A percentile compares a stretch with the other conserved stretches of the same genome.
phyloP scores from a whole-genome alignment of 37 sponge, comb jelly and placozoan species.

The Cladorhizidae sp. region DNA sequence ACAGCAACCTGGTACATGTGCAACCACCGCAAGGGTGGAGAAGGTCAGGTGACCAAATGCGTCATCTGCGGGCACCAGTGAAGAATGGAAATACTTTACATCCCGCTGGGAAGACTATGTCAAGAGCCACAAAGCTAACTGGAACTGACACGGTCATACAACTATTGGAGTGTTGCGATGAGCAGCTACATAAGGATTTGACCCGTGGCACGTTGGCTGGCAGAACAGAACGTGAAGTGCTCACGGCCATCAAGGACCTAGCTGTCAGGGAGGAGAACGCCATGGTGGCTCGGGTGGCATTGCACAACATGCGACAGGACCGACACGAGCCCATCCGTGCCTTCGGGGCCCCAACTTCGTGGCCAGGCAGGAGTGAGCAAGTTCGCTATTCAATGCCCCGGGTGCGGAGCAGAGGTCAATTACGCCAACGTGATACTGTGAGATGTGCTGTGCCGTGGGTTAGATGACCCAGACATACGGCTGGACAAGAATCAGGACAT shows the following conservation, averaged over 20 bases:
- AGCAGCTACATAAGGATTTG: conserved; percentile 47
- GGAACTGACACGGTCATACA: conserved; percentile 31
- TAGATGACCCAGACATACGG: conserved; percentile 25
- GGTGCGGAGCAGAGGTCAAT: conserved; percentile 32
- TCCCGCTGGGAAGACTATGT: conserved; percentile 48
- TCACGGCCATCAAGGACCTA: conserved; percentile 23
- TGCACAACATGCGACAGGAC: conserved; percentile 53
- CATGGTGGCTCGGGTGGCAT: conserved; percentile 30
- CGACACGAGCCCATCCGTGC: conserved; percentile 45
- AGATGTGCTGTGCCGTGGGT: conserved; percentile 44
- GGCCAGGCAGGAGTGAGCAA: conserved; percentile 33
- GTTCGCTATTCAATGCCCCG: conserved; percentile 17
- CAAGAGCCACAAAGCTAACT: conserved; percentile 25
- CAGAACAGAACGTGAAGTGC: conserved; percentile 8
- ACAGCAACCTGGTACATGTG: not conserved
- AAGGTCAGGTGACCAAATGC: conserved; percentile 31
- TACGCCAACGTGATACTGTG: conserved; percentile 35
- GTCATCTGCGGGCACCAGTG: conserved; percentile 43
- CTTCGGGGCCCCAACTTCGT: conserved; percentile 29
- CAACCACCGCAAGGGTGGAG: conserved; percentile 15
- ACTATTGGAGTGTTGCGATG: conserved; percentile 53
- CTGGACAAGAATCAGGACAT: conserved; percentile 57
- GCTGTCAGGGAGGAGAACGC: conserved; percentile 45
- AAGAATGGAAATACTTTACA: conserved; percentile 41
- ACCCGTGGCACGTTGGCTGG: conserved; percentile 6